Evolutionary conservation across 2,888 invertebrate species (phyloP), one percentile per base, ranked within the genome.

Genomic region (Drosophila flavopinicola): DNA sequence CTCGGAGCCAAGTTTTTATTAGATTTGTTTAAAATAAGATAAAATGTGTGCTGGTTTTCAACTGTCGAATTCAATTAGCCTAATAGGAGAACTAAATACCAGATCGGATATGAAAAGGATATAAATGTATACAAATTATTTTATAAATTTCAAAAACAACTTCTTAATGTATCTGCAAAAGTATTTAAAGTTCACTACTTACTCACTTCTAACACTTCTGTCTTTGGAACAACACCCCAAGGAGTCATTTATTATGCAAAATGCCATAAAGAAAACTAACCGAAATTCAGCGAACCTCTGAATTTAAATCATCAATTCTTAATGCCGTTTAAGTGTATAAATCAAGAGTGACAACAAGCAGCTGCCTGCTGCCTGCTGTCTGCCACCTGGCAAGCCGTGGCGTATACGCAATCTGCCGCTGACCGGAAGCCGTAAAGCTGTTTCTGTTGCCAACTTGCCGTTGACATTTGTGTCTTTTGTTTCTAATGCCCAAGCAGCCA

Each of bases 401-500:
- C 75, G 75, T 66, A 67, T 75, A 11, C 71, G 65, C 54, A 56
- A 75, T 17, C 45, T 66, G 51, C 24, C 41, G 24, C 13, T 70
- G 73, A 70, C 66, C 73, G 57, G 37, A 52, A 47, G 65, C 49
- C 64, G n/a, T 49, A 52, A 37, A 13, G 49, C 48, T 47, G 61
- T 38, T 57, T 38, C 27, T 27, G 20, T 15, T 23, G 10, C 25
- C 11, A 20, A 4, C 20, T 20, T 20, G 20, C 2, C 32, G 37
- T 65, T 59, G 65, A 69, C 75, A 82, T 75, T 77, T 75, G 71
- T 60, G 78, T 71, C 86, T 67, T 78, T 85, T 85, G 79, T 79
- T 79, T 83, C 78, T 61, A 83, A 69, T 57, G 80, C 65, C 78
- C 47, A 57, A 69, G n/a, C 75, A 71, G 78, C 63, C 71, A 59